Percentiles rank a stretch among this genome's conserved stretches.
phyloP scores from a whole-genome alignment of 2,888 invertebrate genomes.

The Idaea dimidiata region DNA sequence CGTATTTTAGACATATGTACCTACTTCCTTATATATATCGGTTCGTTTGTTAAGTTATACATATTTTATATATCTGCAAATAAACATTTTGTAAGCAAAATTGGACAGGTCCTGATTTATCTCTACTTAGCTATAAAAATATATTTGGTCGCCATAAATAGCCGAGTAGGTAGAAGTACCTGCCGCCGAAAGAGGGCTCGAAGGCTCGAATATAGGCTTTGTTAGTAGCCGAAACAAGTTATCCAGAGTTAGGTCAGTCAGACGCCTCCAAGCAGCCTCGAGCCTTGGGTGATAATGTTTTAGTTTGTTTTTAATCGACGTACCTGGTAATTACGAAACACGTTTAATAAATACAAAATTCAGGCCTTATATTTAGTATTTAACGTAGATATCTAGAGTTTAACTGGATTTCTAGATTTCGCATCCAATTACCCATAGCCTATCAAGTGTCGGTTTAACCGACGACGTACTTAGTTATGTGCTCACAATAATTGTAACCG shows the following conservation, averaged over 20 bases:
- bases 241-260: conserved; percentile 65
- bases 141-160: conserved; percentile 6
- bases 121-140: not conserved
- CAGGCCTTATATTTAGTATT: too few relatives aligned
- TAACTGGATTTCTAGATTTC: too few relatives aligned
- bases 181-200: conserved; percentile 39
- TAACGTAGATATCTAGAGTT: too few relatives aligned
- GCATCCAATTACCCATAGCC: too few relatives aligned
- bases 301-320: not conserved
- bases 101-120: not conserved
- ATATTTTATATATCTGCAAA: too few relatives aligned
- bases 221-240: conserved; percentile 75
- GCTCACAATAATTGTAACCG: too few relatives aligned
- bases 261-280: conserved; percentile 47
- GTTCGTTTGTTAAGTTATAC: too few relatives aligned
- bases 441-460: too few relatives aligned
- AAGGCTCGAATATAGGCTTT: conserved; percentile 55
- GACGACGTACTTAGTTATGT: too few relatives aligned
- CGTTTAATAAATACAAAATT: not conserved
- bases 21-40: too few relatives aligned
- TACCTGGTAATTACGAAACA: not conserved
- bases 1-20: too few relatives aligned
- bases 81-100: too few relatives aligned
- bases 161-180: conserved; percentile 29
- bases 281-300: not conserved